A percentile compares a stretch with the other conserved stretches of the same genome.
Evolutionary conservation across 2,797 vertebrate species (phyloP).

Genomic region (Clarias laeviceps): DNA sequence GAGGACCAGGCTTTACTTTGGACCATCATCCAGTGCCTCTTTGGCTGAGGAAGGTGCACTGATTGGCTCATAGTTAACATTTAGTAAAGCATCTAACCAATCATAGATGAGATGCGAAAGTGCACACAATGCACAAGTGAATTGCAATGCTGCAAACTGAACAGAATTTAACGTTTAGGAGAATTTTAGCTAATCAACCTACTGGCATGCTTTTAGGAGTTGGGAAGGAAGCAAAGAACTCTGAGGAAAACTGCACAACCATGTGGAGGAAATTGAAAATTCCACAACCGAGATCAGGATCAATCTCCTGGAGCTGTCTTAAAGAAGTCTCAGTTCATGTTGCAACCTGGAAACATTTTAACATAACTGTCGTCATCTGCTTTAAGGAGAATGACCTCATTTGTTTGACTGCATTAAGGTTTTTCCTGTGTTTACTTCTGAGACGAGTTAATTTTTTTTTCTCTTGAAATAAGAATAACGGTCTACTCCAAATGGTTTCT

Average conservation of each 20-base stretch:
- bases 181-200: background rate
- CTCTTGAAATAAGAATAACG: background rate
- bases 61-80: too few relatives aligned
- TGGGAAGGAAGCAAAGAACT: background rate
- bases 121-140: too few relatives aligned
- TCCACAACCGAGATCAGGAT: background rate
- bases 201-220: background rate
- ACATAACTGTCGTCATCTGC: background rate
- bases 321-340: background rate
- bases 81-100: too few relatives aligned
- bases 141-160: too few relatives aligned
- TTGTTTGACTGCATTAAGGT: background rate
- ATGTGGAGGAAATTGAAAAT: background rate
- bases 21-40: too few relatives aligned
- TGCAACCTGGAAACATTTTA: background rate
- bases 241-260: background rate
- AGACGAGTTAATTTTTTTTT: background rate
- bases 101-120: too few relatives aligned
- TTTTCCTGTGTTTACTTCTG: background rate
- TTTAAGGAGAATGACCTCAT: background rate
- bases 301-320: background rate
- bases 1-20: too few relatives aligned
- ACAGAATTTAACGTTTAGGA: background rate
- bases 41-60: too few relatives aligned
- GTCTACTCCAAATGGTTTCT: slow-evolving; percentile 7